Evolutionary conservation across 1,140 invertebrate genomes (phyloP).

Genomic region (Bilobella aurantiaca): DNA sequence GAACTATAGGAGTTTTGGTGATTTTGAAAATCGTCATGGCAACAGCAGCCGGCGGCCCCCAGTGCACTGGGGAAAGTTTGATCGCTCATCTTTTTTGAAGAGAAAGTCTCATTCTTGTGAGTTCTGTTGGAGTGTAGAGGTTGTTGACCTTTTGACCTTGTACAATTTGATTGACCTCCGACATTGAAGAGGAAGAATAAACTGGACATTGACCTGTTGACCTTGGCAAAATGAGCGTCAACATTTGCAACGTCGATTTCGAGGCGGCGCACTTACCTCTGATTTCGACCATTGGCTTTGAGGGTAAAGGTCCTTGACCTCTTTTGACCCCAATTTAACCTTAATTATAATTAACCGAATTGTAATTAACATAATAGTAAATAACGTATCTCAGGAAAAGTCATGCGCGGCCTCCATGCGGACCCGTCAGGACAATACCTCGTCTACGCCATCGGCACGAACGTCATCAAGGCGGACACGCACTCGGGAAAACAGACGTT

Average conservation of each 20-base stretch:
- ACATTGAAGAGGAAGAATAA: no score
- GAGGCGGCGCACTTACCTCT: conserved; percentile 25
- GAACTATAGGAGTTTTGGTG: no score
- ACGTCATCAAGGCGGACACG: conserved; percentile 45
- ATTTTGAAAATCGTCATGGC: no score
- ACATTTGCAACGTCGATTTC: conserved; percentile 23
- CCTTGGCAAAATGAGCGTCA: conserved; percentile 12
- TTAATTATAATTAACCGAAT: neutral
- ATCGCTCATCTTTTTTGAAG: no score
- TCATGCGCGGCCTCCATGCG: conserved; percentile 20
- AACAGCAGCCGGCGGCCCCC: no score
- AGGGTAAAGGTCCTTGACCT: conserved; percentile 20
- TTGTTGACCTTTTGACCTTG: neutral
- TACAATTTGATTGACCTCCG: no score
- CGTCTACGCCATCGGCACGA: conserved; percentile 33
- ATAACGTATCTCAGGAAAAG: conserved; percentile 31
- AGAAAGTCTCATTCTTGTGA: no score
- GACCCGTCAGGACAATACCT: conserved; percentile 19
- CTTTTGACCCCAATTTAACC: neutral
- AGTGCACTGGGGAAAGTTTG: no score
- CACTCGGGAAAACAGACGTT: conserved; percentile 60
- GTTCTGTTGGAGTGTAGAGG: neutral
- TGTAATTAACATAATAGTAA: no score
- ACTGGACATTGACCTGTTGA: neutral
- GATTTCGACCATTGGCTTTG: conserved; percentile 33